Base-by-base conservation (phyloP, 1,140 invertebrate genomes). In the Berghia stephanieae region DNA sequence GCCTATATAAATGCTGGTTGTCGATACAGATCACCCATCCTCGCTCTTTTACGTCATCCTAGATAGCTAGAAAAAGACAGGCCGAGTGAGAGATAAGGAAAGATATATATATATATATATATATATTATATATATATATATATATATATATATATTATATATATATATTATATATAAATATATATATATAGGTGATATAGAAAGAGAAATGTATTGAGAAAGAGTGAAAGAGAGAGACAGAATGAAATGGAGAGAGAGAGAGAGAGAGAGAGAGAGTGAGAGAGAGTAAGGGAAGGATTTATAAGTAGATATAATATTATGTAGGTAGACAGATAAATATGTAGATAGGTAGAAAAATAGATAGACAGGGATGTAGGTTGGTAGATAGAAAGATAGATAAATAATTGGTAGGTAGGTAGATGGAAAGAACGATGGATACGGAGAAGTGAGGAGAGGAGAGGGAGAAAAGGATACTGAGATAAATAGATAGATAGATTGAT, bases 261-360 rank as follows among this genome's bases (percentile, higher is more conserved):
- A n/a, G n/a, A 49, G 55, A 60, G 5, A 60, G 55, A 60, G 5
- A 60, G 55, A 60, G 5, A 60, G 55, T 24, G 5, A 60, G 55
- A 60, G 5, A 60, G 55, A 60, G 5, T 24, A 5, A 10, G 6
- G 34, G 6, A 60, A 8, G 38, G 24, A 63, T 27, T 36, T 27
- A 63, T 3, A 63, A 36, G 38, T 3, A 63, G 60, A 63, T 3
- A 63, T 27, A 63, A 6, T 36, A 36, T 36, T 27, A 63, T 27
- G 38, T 27, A 63, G 60, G 38, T 27, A 63, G 60, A 63, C 13
- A 63, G 60, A 63, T 27, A 63, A 36, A 63, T 27, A 63, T 27
- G 38, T 27, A 63, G 60, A 63, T 27, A 63, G 60, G 38, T 27
- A 63, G 60, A 63, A 6, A 63, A 36, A 63, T 27, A 63, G 60